Conservation (phyloP, 2,888 invertebrate genomes). For the Parthenolecanium corni region DNA sequence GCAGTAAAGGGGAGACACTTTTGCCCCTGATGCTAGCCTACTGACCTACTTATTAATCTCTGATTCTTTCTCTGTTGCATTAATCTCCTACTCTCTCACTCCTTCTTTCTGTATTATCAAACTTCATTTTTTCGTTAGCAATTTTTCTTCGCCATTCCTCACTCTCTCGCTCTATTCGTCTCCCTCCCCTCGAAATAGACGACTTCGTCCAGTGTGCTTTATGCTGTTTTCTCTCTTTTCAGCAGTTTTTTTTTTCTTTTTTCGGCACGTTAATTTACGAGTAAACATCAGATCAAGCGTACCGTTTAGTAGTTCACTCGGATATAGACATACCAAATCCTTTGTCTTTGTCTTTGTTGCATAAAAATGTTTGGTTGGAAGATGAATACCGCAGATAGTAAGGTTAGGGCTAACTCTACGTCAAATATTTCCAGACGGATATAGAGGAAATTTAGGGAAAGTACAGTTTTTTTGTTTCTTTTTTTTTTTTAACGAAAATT, state of each 20-base stretch:
- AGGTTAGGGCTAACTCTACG: no score
- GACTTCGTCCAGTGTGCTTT: conserved; percentile 7
- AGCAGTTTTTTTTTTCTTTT: background rate
- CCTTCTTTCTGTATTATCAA: conserved; percentile 26
- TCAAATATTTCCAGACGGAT: no score
- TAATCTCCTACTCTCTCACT: conserved; percentile 15
- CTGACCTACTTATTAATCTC: conserved; percentile 29
- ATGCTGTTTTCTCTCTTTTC: background rate
- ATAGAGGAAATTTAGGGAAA: no score
- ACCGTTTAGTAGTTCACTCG: no score
- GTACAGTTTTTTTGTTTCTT: no score
- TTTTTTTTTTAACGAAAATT: no score
- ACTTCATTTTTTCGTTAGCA: conserved; percentile 1
- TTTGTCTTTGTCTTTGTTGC: no score
- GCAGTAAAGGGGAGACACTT: conserved; percentile 16
- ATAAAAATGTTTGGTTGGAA: no score
- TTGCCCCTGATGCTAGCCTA: conserved; percentile 29
- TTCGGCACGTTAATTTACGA: background rate
- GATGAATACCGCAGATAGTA: no score
- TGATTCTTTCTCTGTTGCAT: background rate
- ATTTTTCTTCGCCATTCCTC: background rate
- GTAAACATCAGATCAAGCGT: no score
- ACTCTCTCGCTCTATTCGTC: background rate
- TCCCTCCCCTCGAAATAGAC: background rate
- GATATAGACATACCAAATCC: no score